These are phyloP conservation scores for Microctenopoma steveboyesi DNA, from an alignment of 2,797 vertebrate species.

Conservation along the genomic window DNA sequence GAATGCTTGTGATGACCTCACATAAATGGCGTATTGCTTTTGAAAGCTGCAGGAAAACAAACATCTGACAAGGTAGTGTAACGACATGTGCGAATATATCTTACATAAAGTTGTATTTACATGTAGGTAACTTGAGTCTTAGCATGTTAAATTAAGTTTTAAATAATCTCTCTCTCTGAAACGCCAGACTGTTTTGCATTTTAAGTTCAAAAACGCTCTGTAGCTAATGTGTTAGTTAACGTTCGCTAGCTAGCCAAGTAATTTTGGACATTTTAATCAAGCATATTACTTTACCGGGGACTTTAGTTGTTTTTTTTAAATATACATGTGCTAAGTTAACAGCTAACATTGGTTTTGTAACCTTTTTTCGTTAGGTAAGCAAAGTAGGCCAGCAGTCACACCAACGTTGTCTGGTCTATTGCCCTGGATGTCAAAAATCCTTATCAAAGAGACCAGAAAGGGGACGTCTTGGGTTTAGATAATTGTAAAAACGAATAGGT, in stretches of 20 bases:
- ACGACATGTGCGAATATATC: background rate
- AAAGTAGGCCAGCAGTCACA: conserved; percentile 50
- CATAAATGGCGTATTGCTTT: conserved; percentile 38
- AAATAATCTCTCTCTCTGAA: no score
- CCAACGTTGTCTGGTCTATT: background rate
- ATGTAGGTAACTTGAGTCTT: no score
- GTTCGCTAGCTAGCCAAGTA: background rate
- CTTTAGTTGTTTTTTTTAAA: fast-evolving
- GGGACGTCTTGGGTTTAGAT: background rate
- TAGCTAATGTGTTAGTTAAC: background rate
- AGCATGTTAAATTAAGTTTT: fast-evolving
- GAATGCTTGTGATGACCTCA: conserved; percentile 52
- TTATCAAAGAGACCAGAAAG: background rate
- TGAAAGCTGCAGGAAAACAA: conserved; percentile 34
- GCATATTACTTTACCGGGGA: fast-evolving
- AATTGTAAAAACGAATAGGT: background rate
- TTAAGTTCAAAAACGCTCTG: background rate
- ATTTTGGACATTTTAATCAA: background rate
- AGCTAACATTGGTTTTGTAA: background rate
- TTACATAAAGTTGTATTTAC: fast-evolving
- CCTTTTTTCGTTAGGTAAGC: conserved; percentile 18
- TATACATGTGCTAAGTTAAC: background rate
- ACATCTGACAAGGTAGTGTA: conserved; percentile 23
- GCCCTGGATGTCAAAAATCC: background rate
- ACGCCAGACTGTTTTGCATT: background rate